These are phyloP conservation scores for Aythya baeri DNA, from an alignment of 2,113 vertebrate species.

Conservation along the genomic window DNA sequence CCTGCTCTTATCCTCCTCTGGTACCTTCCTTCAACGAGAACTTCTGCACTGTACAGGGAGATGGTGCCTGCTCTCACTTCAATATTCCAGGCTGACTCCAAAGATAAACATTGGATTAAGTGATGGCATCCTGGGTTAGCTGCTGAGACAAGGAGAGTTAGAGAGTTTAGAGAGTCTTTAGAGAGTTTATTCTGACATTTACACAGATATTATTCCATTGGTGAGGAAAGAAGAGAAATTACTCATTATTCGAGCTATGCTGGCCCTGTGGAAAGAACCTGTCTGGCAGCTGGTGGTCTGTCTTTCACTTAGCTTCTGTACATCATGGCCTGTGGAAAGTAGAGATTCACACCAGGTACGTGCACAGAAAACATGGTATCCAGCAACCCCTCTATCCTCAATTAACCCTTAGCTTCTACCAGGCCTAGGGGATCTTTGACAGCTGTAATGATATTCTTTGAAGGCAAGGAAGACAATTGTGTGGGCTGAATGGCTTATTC, in stretches of 20 bases:
- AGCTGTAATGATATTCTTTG: background rate
- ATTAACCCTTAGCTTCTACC: background rate
- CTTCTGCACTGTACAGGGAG: background rate
- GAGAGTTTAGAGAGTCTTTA: background rate
- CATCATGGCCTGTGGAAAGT: background rate
- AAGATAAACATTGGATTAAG: background rate
- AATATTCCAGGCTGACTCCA: background rate
- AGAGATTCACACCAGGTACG: background rate
- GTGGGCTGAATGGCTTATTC: constrained; percentile 9
- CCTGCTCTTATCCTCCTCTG: background rate
- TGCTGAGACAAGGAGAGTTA: background rate
- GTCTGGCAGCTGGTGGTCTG: background rate
- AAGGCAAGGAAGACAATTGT: background rate
- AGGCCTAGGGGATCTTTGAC: background rate
- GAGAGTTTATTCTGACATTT: too few relatives aligned
- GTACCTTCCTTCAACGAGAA: background rate
- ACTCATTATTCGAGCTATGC: background rate
- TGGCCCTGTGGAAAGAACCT: background rate
- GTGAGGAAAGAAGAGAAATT: background rate
- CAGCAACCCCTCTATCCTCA: background rate
- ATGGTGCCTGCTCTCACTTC: background rate
- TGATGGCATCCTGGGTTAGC: background rate
- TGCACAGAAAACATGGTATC: background rate
- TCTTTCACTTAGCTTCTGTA: background rate
- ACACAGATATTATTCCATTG: background rate